phyloP scores from a whole-genome alignment of 2,888 invertebrate species.

The Abrostola triplasia region DNA sequence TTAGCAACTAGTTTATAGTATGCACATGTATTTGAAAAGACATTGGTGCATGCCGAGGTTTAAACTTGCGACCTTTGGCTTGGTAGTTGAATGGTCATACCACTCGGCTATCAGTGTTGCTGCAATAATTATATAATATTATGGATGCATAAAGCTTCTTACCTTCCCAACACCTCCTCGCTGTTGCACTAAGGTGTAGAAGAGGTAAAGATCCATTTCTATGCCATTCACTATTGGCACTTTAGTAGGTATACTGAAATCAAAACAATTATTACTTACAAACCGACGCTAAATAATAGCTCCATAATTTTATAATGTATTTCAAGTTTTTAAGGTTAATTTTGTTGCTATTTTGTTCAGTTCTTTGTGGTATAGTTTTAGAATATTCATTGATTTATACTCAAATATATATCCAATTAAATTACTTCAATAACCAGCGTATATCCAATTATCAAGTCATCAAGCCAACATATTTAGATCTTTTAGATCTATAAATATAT shows the following conservation, averaged over 20 bases:
- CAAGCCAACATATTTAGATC: neutral
- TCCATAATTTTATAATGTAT: too few relatives aligned
- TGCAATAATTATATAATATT: neutral
- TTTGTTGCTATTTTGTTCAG: too few relatives aligned
- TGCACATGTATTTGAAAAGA: too few relatives aligned
- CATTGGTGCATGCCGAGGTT: too few relatives aligned
- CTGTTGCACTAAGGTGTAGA: conserved; percentile 97
- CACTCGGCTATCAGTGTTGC: too few relatives aligned
- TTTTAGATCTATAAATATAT: neutral
- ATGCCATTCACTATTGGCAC: conserved; percentile 95
- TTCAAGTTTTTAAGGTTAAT: too few relatives aligned
- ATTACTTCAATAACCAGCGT: neutral
- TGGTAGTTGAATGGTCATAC: too few relatives aligned
- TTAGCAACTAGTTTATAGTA: too few relatives aligned
- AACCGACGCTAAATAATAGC: neutral
- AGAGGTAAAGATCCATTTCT: conserved; percentile 96
- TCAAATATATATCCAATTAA: neutral
- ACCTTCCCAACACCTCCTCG: conserved; percentile 99
- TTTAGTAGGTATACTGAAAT: conserved; percentile 89
- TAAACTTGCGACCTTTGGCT: too few relatives aligned
- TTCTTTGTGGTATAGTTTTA: too few relatives aligned
- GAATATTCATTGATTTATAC: neutral
- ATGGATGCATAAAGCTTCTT: conserved; percentile 60
- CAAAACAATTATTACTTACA: conserved; percentile 3
- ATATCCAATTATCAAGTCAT: neutral